phyloP scores from a whole-genome alignment of 2,113 vertebrate genomes.

The Sciurus niger region DNA sequence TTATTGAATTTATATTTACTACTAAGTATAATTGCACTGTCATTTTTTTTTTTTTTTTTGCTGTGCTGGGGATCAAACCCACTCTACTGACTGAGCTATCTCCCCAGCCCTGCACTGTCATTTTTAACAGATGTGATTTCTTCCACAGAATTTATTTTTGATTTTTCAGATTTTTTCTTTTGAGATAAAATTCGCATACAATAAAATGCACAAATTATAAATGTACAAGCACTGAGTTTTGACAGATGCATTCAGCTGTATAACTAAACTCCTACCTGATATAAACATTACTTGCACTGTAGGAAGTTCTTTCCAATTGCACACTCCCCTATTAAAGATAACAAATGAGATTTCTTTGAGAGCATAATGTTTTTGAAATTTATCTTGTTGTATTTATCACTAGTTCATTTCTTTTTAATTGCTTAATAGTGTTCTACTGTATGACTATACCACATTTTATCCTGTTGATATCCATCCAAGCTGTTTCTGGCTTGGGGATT shows the following conservation, averaged over 20 bases:
- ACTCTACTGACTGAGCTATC: no score
- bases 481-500: conserved; percentile 40
- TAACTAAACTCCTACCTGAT: neutral
- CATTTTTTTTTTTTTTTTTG: neutral
- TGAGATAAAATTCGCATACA: neutral
- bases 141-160: conserved; percentile 39
- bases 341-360: conserved; percentile 12
- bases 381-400: neutral
- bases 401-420: conserved; percentile 39
- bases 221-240: neutral
- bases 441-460: neutral
- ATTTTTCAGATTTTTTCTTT: conserved; percentile 5
- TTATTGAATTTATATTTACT: conserved; percentile 36
- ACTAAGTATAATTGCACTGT: neutral
- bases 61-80: no score
- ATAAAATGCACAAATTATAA: neutral
- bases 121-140: conserved; percentile 33
- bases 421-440: neutral
- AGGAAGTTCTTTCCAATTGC: neutral
- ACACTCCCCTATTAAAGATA: neutral
- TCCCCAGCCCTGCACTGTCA: neutral
- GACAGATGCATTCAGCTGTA: neutral
- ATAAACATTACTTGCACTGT: neutral
- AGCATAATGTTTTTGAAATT: conserved; percentile 25
- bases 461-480: neutral